These are phyloP conservation scores for Pelecanus crispus DNA, from an alignment of 2,113 vertebrate genomes.

Conservation along the genomic window DNA sequence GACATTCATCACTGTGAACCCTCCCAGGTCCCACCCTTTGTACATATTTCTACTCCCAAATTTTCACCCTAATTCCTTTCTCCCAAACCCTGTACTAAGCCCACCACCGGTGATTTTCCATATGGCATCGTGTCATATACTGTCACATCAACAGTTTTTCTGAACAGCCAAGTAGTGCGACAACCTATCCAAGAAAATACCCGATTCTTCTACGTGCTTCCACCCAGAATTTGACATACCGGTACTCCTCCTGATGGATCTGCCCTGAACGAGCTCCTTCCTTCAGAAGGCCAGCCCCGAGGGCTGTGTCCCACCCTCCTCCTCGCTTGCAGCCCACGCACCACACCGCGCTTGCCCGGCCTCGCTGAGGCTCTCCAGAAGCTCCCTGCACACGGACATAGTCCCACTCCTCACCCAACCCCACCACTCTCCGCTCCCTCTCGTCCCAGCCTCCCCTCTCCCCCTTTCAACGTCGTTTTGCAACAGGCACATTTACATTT, in stretches of 20 bases:
- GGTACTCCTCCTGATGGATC: not conserved
- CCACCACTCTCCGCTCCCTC: not conserved
- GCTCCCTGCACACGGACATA: not conserved
- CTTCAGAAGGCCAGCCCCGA: accelerated
- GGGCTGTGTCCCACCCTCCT: not conserved
- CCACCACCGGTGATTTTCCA: not conserved
- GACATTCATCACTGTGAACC: not conserved
- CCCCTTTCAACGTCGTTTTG: not conserved
- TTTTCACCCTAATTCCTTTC: not conserved
- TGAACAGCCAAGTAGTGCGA: not conserved
- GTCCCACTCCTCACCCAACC: not conserved
- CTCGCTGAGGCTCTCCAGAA: not conserved
- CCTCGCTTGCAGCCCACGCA: not conserved
- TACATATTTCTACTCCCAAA: not conserved
- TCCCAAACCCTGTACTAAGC: not conserved
- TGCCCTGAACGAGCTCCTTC: not conserved
- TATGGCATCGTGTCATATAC: no score
- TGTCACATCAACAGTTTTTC: not conserved
- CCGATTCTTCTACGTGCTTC: accelerated
- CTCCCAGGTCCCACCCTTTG: not conserved
- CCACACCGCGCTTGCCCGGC: not conserved
- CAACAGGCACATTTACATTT: no score
- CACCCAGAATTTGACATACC: not conserved
- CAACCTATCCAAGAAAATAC: not conserved
- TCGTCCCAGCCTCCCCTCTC: not conserved